phyloP scores from a whole-genome alignment of 2,113 vertebrate genomes.

The Cygnus atratus region DNA sequence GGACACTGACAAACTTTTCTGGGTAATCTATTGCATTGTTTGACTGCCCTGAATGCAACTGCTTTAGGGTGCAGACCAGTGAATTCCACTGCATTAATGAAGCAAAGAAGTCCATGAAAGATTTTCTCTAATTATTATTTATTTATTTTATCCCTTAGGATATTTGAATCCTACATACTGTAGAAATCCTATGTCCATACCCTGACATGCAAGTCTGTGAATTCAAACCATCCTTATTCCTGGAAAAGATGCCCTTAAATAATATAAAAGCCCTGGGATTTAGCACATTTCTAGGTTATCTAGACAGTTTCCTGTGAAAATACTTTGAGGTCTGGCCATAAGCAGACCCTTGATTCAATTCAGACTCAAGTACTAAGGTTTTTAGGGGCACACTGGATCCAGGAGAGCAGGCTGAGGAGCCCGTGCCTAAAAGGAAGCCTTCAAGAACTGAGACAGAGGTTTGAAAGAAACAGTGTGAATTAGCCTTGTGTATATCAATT shows the following conservation, averaged over 20 bases:
- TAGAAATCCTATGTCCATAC: neutral
- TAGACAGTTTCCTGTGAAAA: neutral
- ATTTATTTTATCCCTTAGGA: neutral
- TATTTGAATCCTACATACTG: neutral
- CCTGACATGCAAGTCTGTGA: neutral
- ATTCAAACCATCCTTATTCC: neutral
- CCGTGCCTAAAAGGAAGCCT: neutral
- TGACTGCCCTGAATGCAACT: neutral
- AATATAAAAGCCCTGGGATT: neutral
- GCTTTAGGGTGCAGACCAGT: neutral
- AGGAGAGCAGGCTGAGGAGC: accelerated
- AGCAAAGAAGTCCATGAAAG: neutral
- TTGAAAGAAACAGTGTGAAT: neutral
- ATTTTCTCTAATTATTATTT: neutral
- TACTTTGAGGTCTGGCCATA: neutral
- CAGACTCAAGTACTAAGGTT: neutral
- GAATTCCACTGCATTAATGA: neutral
- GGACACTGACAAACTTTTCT: neutral
- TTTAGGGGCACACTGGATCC: neutral
- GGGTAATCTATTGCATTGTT: neutral
- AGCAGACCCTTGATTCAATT: neutral
- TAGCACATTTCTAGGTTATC: neutral
- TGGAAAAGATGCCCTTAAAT: neutral
- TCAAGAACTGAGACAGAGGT: neutral
- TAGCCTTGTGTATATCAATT: neutral